Evolutionary conservation across 2,113 vertebrate species (phyloP).

Genomic region (Istiophorus platypterus): DNA sequence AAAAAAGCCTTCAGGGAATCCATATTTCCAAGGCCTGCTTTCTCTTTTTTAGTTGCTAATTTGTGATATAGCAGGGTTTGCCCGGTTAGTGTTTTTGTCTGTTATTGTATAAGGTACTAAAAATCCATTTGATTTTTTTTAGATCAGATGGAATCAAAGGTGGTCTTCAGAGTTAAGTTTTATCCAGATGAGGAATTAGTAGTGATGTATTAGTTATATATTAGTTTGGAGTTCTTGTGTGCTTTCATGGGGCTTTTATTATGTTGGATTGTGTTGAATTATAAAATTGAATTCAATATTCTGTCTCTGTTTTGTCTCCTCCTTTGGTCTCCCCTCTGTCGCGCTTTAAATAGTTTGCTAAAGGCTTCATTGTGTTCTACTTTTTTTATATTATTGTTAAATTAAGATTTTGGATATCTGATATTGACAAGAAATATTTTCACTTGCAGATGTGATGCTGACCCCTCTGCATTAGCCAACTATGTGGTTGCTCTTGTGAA

Average conservation of each 20-base stretch:
- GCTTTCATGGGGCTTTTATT: neutral
- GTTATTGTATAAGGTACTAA: neutral
- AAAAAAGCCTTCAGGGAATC: neutral
- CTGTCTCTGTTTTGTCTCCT: neutral
- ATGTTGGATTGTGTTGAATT: neutral
- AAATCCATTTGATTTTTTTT: neutral
- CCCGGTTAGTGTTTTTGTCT: neutral
- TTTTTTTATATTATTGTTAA: neutral
- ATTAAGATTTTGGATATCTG: neutral
- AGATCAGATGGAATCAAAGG: neutral
- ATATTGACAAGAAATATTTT: neutral
- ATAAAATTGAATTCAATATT: neutral
- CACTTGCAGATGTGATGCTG: slow-evolving; percentile 94
- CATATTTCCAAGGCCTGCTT: neutral
- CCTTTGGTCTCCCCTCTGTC: neutral
- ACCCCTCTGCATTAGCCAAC: slow-evolving; percentile 97
- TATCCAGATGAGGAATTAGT: neutral
- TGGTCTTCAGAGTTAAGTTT: neutral
- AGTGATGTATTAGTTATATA: neutral
- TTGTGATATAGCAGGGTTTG: neutral
- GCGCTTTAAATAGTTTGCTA: neutral
- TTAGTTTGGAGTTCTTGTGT: neutral
- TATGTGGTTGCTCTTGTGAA: slow-evolving; percentile 99
- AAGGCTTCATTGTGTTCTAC: neutral
- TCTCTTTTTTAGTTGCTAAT: neutral